Percentiles rank a stretch among this genome's conserved stretches.
Evolutionary conservation across 2,797 vertebrate genomes (phyloP).

Genomic region (Triplophysa bombifrons): DNA sequence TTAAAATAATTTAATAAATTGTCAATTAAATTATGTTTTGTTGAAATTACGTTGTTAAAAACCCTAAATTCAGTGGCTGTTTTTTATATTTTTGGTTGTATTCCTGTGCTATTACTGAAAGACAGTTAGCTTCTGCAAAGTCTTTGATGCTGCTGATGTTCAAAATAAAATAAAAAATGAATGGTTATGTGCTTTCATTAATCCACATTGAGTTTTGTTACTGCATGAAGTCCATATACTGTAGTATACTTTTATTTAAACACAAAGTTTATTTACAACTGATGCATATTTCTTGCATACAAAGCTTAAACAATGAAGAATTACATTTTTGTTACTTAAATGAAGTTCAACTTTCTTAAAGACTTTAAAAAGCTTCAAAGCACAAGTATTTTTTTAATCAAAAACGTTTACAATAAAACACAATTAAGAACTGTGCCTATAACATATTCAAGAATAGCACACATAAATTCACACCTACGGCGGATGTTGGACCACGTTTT

Average conservation of each 20-base stretch:
- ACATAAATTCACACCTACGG: background rate
- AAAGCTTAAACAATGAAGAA: background rate
- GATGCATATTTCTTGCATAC: background rate
- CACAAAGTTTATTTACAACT: background rate
- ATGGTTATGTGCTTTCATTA: background rate
- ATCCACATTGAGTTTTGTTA: background rate
- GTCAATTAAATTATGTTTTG: background rate
- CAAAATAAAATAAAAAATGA: background rate
- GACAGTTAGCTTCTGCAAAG: background rate
- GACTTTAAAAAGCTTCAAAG: background rate
- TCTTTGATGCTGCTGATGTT: background rate
- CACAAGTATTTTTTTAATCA: background rate
- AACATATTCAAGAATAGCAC: background rate
- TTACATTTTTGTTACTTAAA: no score
- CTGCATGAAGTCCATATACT: background rate
- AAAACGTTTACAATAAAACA: no score
- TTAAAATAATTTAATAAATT: background rate
- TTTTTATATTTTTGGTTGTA: background rate
- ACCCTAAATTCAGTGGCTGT: background rate
- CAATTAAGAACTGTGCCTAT: background rate
- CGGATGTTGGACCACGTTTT: background rate
- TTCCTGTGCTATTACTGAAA: background rate
- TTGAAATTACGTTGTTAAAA: constrained; percentile 1
- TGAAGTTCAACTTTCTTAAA: no score
- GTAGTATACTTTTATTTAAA: background rate